Evolutionary conservation across 2,888 invertebrate genomes (phyloP).

Genomic region (Caenorhabditis sp.): DNA sequence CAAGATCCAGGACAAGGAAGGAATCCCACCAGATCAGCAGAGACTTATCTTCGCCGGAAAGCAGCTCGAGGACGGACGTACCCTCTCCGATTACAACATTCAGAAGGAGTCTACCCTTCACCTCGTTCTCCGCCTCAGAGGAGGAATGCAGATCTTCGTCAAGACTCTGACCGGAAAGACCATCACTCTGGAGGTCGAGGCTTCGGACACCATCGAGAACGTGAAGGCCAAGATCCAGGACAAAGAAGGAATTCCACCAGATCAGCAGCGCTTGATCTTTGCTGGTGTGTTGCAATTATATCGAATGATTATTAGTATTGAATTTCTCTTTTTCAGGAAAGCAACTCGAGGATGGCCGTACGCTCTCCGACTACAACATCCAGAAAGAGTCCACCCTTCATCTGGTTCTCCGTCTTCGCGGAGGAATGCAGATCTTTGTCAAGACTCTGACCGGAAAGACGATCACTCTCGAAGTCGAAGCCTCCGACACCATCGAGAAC

Average conservation of each 20-base stretch:
- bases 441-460: slow-evolving; percentile 91
- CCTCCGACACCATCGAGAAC: slow-evolving; percentile 67
- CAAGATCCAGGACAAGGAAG: too few relatives aligned
- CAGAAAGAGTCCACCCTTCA: slow-evolving; percentile 69
- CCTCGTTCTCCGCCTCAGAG: slow-evolving; percentile 82
- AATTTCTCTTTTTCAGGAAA: too few relatives aligned
- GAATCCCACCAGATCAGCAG: too few relatives aligned
- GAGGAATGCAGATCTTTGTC: slow-evolving; percentile 92
- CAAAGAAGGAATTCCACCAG: too few relatives aligned
- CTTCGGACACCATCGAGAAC: slow-evolving; percentile 67
- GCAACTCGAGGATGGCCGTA: too few relatives aligned
- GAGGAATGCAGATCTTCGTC: slow-evolving; percentile 92
- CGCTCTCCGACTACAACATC: too few relatives aligned
- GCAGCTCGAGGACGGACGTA: too few relatives aligned
- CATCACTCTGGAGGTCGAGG: slow-evolving; percentile 81
- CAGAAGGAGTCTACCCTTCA: slow-evolving; percentile 86
- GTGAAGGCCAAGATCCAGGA: slow-evolving; percentile 68
- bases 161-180: slow-evolving; percentile 91
- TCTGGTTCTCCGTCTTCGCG: slow-evolving; percentile 66
- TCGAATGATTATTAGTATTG: too few relatives aligned
- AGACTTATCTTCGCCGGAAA: too few relatives aligned
- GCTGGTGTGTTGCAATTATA: too few relatives aligned
- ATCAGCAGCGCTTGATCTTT: too few relatives aligned
- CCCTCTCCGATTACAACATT: too few relatives aligned
- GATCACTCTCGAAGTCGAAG: slow-evolving; percentile 81